Conservation (phyloP, 2,797 vertebrate genomes). For the Manis javanica region DNA sequence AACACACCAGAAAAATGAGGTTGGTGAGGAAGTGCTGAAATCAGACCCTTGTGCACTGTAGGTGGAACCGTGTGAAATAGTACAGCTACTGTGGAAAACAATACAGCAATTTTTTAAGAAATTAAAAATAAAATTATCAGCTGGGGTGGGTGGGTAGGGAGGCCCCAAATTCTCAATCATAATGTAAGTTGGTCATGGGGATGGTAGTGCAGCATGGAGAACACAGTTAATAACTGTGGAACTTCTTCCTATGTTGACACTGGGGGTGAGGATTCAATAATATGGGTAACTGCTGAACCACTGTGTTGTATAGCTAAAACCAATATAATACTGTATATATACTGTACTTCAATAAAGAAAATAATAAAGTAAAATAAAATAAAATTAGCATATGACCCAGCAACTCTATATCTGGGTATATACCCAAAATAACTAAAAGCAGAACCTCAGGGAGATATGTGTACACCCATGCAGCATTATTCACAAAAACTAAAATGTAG, state of each 20-base stretch:
- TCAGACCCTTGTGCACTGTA: neutral
- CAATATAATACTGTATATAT: too few species aligned
- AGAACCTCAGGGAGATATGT: neutral
- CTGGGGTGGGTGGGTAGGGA: too few species aligned
- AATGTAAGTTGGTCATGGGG: too few species aligned
- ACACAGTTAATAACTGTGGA: too few species aligned
- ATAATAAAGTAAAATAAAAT: neutral
- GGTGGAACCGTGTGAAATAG: neutral
- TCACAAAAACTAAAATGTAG: neutral
- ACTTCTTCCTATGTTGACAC: too few species aligned
- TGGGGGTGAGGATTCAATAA: too few species aligned
- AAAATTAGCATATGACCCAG: neutral
- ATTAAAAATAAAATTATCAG: neutral
- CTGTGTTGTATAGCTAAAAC: too few species aligned
- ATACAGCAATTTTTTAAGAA: neutral
- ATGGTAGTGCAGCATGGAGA: too few species aligned
- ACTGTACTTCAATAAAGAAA: too few species aligned
- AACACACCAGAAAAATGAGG: neutral
- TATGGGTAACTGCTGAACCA: too few species aligned
- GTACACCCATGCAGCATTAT: neutral
- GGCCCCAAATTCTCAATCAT: too few species aligned
- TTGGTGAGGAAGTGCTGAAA: neutral
- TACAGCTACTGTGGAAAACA: neutral
- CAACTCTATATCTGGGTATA: neutral
- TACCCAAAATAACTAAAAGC: neutral